Evolutionary conservation across 2,113 vertebrate species (phyloP).

Genomic region (Grammomys surdaster): DNA sequence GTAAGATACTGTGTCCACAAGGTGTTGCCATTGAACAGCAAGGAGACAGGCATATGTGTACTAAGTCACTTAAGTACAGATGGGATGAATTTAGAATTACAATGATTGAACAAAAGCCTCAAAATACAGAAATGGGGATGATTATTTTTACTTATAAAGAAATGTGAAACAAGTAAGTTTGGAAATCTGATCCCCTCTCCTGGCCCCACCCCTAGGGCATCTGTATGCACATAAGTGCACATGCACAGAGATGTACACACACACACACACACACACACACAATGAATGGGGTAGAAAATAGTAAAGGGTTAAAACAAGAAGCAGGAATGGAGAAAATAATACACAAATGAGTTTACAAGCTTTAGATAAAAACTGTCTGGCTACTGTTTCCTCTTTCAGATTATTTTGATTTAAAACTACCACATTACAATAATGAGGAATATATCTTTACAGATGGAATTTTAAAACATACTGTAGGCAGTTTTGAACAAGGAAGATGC

Average conservation of each 20-base stretch:
- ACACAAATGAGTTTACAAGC: background rate
- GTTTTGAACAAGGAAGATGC: constrained; percentile 15
- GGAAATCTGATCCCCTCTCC: background rate
- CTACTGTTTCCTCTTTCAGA: constrained; percentile 18
- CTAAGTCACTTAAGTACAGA: background rate
- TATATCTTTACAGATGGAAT: constrained; percentile 40
- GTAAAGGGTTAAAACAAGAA: background rate
- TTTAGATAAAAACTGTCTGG: constrained; percentile 3
- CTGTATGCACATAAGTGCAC: background rate
- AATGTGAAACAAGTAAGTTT: background rate
- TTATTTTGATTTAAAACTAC: constrained; percentile 38
- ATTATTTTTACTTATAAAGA: background rate
- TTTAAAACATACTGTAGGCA: constrained; percentile 30
- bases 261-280: background rate
- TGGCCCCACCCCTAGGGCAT: background rate
- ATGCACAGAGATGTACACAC: background rate
- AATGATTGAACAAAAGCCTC: background rate
- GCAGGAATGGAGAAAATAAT: background rate
- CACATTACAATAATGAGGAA: background rate
- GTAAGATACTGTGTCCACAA: background rate
- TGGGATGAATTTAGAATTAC: background rate
- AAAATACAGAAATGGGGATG: background rate
- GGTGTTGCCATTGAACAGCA: background rate
- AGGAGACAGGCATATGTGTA: background rate
- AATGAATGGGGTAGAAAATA: background rate